Conservation (phyloP, 2,797 vertebrate species). For the Syngnathus acus region DNA sequence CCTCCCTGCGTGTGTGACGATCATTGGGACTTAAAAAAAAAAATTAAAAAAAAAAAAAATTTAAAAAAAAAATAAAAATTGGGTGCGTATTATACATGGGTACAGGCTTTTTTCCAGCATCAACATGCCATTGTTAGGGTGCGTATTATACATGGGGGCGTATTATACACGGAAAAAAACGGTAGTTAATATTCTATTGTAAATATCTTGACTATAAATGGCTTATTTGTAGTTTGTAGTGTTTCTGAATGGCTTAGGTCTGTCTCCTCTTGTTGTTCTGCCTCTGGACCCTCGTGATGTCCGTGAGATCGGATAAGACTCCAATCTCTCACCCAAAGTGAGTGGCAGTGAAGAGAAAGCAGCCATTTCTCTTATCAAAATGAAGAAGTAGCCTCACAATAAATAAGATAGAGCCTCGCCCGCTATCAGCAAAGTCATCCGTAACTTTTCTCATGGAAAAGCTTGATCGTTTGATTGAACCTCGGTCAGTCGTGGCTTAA, state of each 20-base stretch:
- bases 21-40: too few relatives aligned
- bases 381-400: slow-evolving; percentile 2
- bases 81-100: too few relatives aligned
- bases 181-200: slow-evolving; percentile 63
- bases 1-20: too few relatives aligned
- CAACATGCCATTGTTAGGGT: too few relatives aligned
- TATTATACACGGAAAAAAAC: too few relatives aligned
- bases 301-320: slow-evolving; percentile 35
- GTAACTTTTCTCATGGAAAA: slow-evolving; percentile 2
- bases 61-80: too few relatives aligned
- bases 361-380: slow-evolving; percentile 32
- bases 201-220: slow-evolving; percentile 57
- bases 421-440: slow-evolving; percentile 4
- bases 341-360: slow-evolving; percentile 41
- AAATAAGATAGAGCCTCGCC: slow-evolving; percentile 8
- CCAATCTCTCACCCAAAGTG: slow-evolving; percentile 34
- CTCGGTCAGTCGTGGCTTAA: not conserved
- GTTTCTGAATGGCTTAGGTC: slow-evolving; percentile 46
- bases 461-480: not conserved
- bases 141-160: too few relatives aligned
- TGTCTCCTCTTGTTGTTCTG: slow-evolving; percentile 44
- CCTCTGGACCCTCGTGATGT: slow-evolving; percentile 24
- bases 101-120: too few relatives aligned
- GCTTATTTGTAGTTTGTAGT: slow-evolving; percentile 43
- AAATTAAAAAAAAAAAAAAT: too few relatives aligned